Base-by-base conservation (phyloP, 2,888 invertebrate genomes). In the Escarpia spicata region DNA sequence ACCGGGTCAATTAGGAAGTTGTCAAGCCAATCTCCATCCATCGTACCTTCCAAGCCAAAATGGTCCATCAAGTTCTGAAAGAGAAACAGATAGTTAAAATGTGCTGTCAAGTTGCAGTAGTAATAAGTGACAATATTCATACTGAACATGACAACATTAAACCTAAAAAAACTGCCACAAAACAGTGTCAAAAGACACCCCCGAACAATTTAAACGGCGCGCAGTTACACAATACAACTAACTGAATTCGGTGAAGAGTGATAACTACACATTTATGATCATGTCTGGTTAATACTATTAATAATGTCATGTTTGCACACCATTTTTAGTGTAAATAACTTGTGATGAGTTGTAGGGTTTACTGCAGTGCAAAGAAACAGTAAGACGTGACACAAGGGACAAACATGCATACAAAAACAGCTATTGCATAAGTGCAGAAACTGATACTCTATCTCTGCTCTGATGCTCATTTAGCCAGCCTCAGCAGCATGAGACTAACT, bases 1-100 rank as follows among this genome's bases (percentile, higher is more conserved):
- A 99, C 96, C 9, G 96, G 96, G 94, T 96, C 96, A 43, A 93
- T 93, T 58, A 93, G 93, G 93, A 93, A 93, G n/a, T 90, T 93
- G 90, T 93, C 93, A 37, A 93, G 92, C 93, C 93, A 93, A 52
- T 93, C 93, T 31, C 92, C 45, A 45, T 93, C 93, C 93, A 93
- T 93, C 26, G 91, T 52, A 26, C 75, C n/a, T n/a, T 75, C 75
- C 75, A 75, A n/a, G n/a, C 75, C 75, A 75, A 75, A 75, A 26
- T 75, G 75, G 75, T 75, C 75, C 75, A 75, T 75, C 75, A 75
- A 26, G n/a, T 75, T 75, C 75, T 75, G 75, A 75, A 75, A 75
- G 8, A 52, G 75, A 75, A 6, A 75, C 75, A n/a, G 19, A 75
- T 26, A 75, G 19, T 75, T 75, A 75, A 75, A 26, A 26, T 75